A percentile compares a stretch with the other conserved stretches of the same genome.
Conservation (phyloP, 2,888 invertebrate genomes). For the Caenorhabditis japonica region DNA sequence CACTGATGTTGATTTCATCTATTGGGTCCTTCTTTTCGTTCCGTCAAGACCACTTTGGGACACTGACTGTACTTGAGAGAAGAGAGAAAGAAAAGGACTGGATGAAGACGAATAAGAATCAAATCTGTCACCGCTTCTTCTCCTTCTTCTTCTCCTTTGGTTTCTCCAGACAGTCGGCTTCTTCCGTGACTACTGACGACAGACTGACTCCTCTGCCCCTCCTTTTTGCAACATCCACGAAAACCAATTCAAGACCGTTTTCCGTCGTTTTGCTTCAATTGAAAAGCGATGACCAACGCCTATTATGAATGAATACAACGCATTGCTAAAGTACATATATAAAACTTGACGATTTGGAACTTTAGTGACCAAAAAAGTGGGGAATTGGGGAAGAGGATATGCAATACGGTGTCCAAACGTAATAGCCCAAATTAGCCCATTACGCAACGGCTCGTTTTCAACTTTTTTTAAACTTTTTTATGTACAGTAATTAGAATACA, state of each 20-base stretch:
- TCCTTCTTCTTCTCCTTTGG: slow-evolving; percentile 4
- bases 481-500: too few species aligned
- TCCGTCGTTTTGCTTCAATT: slow-evolving; percentile 36
- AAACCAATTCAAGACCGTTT: slow-evolving; percentile 49
- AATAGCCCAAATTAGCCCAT: slow-evolving; percentile 1
- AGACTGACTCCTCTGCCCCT: neutral
- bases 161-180: too few species aligned
- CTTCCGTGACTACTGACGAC: too few species aligned
- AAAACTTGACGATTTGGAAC: slow-evolving; percentile 43
- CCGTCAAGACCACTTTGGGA: slow-evolving; percentile 42
- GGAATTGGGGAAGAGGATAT: neutral
- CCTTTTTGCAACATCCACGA: slow-evolving; percentile 44
- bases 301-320: slow-evolving; percentile 40
- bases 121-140: slow-evolving; percentile 6
- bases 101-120: slow-evolving; percentile 18
- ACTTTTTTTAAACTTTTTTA: too few species aligned
- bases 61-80: slow-evolving; percentile 48
- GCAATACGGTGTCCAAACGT: neutral
- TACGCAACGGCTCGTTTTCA: slow-evolving; percentile 11
- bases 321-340: slow-evolving; percentile 21
- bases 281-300: slow-evolving; percentile 11
- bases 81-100: too few species aligned
- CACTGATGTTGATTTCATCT: slow-evolving; percentile 46
- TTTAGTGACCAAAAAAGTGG: slow-evolving; percentile 1
- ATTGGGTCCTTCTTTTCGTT: slow-evolving; percentile 23